Evolutionary conservation across 1,140 invertebrate species (phyloP), one percentile per base, ranked within the genome.

Genomic region (Drosophila tropicalis): DNA sequence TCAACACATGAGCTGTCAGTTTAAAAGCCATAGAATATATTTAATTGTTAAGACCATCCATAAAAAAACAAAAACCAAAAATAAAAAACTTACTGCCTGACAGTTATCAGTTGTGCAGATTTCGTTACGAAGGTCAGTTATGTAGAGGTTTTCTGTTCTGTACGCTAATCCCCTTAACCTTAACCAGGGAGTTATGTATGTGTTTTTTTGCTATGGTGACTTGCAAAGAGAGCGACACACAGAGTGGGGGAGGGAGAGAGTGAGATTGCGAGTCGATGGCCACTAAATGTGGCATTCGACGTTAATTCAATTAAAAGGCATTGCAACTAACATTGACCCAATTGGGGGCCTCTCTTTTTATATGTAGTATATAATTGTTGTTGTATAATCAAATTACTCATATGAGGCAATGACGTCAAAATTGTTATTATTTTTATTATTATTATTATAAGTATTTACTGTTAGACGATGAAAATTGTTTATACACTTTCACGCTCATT

Each of bases 301-400:
- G 7, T 15, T 65, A 78, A 78, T 82, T 73, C 69, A 83, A 73
- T 87, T 83, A 73, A 76, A 64, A 64, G 12, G 12, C 62, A 74
- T 74, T 67, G 54, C 61, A 60, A 55, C 40, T 84, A 81, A 87
- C 84, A 87, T 89, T 87, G 84, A 89, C 84, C 84, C 76, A 72
- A 58, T 74, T 86, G 7, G 29, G 29, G 29, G 29, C 5, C 29
- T 29, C 29, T 0, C 5, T 29, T 29, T 29, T 5, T 29, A n/a
- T n/a, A n/a, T n/a, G n/a, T n/a, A n/a, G n/a, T n/a, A 29, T 6
- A 39, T 39, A 39, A 39, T 39, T 39, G 36, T 29, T 39, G 36
- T 51, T 70, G 51, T 63, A 69, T 80, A 89, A 83, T 80, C 79
- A 71, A 87, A 89, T 87, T 87, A 80, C 55, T 56, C 47, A 66